phyloP scores from a whole-genome alignment of 2,888 invertebrate species.

The Rhagium mordax region DNA sequence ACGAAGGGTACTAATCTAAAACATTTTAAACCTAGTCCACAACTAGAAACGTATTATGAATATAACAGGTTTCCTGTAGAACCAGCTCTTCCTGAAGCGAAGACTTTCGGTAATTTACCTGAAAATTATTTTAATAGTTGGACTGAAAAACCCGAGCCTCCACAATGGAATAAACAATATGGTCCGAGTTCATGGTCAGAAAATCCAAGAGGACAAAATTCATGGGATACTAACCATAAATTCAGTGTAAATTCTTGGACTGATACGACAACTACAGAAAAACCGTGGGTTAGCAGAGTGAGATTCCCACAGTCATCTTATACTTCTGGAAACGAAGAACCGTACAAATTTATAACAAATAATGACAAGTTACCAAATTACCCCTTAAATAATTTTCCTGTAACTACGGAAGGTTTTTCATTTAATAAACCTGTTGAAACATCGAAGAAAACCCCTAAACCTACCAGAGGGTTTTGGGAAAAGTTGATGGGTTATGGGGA shows the following conservation, averaged over 20 bases:
- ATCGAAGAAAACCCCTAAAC: slow-evolving; percentile 4
- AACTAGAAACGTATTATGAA: slow-evolving; percentile 71
- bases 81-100: slow-evolving; percentile 38
- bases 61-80: slow-evolving; percentile 67
- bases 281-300: slow-evolving; percentile 26
- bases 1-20: no score
- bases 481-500: slow-evolving; percentile 32
- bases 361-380: slow-evolving; percentile 20
- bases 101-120: slow-evolving; percentile 19
- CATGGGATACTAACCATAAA: slow-evolving; percentile 24
- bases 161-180: slow-evolving; percentile 33
- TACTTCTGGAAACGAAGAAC: slow-evolving; percentile 17
- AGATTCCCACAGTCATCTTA: slow-evolving; percentile 29
- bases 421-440: slow-evolving; percentile 50
- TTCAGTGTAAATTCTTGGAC: background rate
- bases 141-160: slow-evolving; percentile 1
- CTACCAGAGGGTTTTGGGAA: slow-evolving; percentile 37
- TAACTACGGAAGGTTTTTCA: slow-evolving; percentile 45
- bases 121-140: background rate
- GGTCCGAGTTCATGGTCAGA: slow-evolving; percentile 18
- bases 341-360: slow-evolving; percentile 39
- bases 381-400: slow-evolving; percentile 19
- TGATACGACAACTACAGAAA: background rate
- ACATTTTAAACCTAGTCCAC: slow-evolving; percentile 73
- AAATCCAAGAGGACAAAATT: background rate